Evolutionary conservation across 2,888 invertebrate species (phyloP), one percentile per base, ranked within the genome.

Genomic region (Silvanus unidentatus): DNA sequence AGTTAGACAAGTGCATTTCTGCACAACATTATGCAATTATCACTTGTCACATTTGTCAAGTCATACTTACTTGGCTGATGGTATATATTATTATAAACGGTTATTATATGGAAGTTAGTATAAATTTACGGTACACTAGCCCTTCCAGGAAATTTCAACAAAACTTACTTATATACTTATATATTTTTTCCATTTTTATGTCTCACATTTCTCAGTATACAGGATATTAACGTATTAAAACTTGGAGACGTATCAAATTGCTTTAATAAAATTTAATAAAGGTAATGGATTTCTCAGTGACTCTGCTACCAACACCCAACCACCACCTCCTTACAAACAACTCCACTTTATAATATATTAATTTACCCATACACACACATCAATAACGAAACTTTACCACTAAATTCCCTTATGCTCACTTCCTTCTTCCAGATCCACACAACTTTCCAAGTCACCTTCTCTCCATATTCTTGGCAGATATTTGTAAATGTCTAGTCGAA

Each of bases 61-160:
- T 48, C 39, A 46, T 40, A 48, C 40, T 16, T 28, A 9, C 28
- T 28, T 28, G n/a, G 9, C 13, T 37, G 15, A 36, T 32, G 41
- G 45, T 48, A 45, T 43, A 48, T 51, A 48, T 49, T 37, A 51
- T 51, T 52, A 52, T 52, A 49, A 49, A 52, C 52, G 52, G 42
- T 49, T 52, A 52, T 52, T 47, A 52, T 52, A 46, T 39, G 29
- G 16, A 46, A 37, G 42, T 40, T 45, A 32, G 44, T 28, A 47
- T 37, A 16, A 45, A 53, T 53, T 50, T 47, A 53, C 53, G 50
- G 36, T 47, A 49, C 46, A 42, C 34, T 47, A 47, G 42, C 41
- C 48, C 42, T 53, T 53, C 53, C 29, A 9, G 34, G 50, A 53
- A 53, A 36, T 34, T 16, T 40, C 15, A 39, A 44, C 22, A 35